Evolutionary conservation across 2,888 invertebrate species (phyloP).

Genomic region (Molorchus minor): DNA sequence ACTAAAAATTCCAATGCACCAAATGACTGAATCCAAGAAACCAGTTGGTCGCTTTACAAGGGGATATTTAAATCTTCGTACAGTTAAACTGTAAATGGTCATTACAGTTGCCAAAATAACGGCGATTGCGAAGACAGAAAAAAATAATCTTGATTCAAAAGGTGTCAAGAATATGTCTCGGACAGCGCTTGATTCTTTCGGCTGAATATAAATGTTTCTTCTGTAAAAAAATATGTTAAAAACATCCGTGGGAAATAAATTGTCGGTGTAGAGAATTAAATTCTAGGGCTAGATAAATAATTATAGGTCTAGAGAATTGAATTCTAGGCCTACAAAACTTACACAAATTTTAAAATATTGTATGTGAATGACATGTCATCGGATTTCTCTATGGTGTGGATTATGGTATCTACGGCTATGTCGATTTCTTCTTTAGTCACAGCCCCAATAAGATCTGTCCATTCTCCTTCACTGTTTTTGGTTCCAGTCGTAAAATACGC

Average conservation of each 20-base stretch:
- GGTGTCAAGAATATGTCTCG: conserved; percentile 72
- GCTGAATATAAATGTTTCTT: conserved; percentile 71
- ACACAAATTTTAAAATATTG: conserved; percentile 71
- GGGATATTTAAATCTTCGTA: too few species aligned
- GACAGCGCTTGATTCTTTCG: conserved; percentile 67
- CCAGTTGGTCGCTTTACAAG: too few species aligned
- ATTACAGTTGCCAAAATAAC: conserved; percentile 65
- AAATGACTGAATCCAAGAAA: conserved; percentile 68
- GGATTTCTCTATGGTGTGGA: conserved; percentile 65
- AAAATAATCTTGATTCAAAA: conserved; percentile 67
- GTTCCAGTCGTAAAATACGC: conserved; percentile 56
- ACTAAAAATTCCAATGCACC: conserved; percentile 71
- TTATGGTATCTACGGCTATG: conserved; percentile 69
- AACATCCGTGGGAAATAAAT: background rate
- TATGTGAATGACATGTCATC: conserved; percentile 70
- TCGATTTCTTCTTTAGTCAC: conserved; percentile 68
- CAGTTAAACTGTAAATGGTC: conserved; percentile 62
- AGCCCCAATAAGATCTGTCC: conserved; percentile 70
- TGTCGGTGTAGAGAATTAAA: too few species aligned
- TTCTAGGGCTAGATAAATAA: conserved; percentile 7
- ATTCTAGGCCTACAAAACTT: conserved; percentile 47
- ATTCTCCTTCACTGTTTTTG: conserved; percentile 64
- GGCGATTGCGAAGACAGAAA: conserved; percentile 66
- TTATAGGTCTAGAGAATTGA: background rate
- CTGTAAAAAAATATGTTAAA: conserved; percentile 54